Base-by-base conservation (phyloP, 2,888 invertebrate genomes). In the Hetaerina titia region DNA sequence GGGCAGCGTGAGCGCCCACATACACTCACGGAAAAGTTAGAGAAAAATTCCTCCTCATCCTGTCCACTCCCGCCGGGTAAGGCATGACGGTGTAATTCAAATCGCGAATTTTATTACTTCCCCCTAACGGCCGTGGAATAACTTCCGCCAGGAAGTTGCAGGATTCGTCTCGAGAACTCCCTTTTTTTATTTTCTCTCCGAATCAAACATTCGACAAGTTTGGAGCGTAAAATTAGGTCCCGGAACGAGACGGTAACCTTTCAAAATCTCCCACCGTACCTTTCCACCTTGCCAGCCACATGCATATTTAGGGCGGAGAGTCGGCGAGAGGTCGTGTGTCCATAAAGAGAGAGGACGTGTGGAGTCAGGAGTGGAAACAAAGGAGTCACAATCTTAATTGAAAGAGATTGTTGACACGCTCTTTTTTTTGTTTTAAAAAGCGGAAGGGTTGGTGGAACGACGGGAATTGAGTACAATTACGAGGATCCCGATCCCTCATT, bases 121-220 rank as follows among this genome's bases (percentile, higher is more conserved):
- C 81, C 31, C 31, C 81, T 81, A 31, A 81, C 81, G 81, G 81
- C 31, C 81, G 25, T 13, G 81, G 81, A 81, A 81, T 81, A 81
- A 81, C 81, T 81, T 81, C 31, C 81, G 25, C 81, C 25, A 31
- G 81, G 22, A 81, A 81, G 81, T 81, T 81, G 81, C 22, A 25
- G 81, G 11, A 31, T 31, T 31, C 25, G 31, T 81, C 81, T 69
- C 69, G 22, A 31, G 45, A 45, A 45, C 4, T 81, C 31, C n/a
- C 25, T 31, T 81, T 81, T 81, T 25, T 74, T 69, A 69, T 19
- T 11, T 15, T 9, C 81, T 22, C 81, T 81, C 81, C 25, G 25
- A 81, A 81, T 81, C 81, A 81, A 81, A 81, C 81, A 81, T 81
- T 81, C 81, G 81, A 81, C 81, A 31, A 81, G 81, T 81, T 81